These are phyloP conservation scores for Apotomis betuletana DNA, from an alignment of 2,888 invertebrate species.

Conservation along the genomic window DNA sequence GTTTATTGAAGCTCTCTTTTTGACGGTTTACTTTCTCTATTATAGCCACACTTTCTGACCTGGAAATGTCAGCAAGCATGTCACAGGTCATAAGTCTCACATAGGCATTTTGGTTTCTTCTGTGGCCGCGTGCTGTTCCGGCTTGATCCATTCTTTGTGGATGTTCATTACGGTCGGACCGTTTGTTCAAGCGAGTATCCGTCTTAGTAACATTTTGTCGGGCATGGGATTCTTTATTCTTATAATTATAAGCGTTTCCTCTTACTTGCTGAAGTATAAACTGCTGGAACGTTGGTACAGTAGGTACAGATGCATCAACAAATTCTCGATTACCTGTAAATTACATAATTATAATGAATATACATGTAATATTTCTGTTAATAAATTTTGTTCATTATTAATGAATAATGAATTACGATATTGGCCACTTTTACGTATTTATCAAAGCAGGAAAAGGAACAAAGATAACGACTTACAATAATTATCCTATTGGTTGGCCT, in stretches of 20 bases:
- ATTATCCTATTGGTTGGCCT: too few relatives aligned
- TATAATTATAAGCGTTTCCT: not conserved
- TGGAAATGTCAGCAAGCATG: conserved; percentile 61
- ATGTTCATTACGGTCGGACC: conserved; percentile 1
- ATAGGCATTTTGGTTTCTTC: conserved; percentile 1
- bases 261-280: conserved; percentile 10
- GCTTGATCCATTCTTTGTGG: not conserved
- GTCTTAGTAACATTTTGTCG: not conserved
- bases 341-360: too few relatives aligned
- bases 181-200: not conserved
- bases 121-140: too few relatives aligned
- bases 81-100: conserved; percentile 53
- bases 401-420: too few relatives aligned
- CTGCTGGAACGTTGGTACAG: not conserved
- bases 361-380: too few relatives aligned
- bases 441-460: too few relatives aligned
- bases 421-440: too few relatives aligned
- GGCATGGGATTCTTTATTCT: not conserved
- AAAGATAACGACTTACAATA: too few relatives aligned
- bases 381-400: too few relatives aligned
- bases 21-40: conserved; percentile 61
- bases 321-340: too few relatives aligned
- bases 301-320: not conserved
- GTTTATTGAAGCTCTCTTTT: conserved; percentile 59
- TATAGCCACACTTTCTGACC: conserved; percentile 61